Conservation (phyloP, 30 jellyfish, hydroid and myxozoan genomes). For the Catostylus mosaicus region DNA sequence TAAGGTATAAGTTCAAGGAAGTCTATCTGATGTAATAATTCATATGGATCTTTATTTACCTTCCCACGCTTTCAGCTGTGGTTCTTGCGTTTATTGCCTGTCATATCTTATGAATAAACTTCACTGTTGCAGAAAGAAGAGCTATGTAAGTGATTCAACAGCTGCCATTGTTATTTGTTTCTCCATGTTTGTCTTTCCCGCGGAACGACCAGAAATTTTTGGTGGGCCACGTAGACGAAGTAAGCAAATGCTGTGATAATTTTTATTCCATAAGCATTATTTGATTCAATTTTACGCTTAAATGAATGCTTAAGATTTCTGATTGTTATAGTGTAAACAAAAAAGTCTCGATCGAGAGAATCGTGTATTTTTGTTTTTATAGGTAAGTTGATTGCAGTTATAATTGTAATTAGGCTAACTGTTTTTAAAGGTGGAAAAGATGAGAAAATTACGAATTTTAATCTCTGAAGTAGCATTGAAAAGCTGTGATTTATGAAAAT, state of each 20-base stretch:
- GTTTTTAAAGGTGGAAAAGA: no score
- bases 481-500: no score
- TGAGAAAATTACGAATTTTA: no score
- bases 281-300: no score
- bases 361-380: no score
- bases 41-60: not conserved
- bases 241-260: constrained; percentile 11
- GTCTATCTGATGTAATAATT: no score
- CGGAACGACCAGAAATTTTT: constrained; percentile 54
- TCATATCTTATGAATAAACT: not conserved
- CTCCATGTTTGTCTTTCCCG: constrained; percentile 80
- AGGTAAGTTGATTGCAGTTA: no score
- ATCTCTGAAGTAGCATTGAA: no score
- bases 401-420: no score
- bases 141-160: constrained; percentile 87
- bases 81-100: not conserved
- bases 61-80: not conserved
- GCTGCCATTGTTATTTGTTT: constrained; percentile 64
- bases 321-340: not conserved
- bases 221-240: constrained; percentile 63
- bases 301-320: no score
- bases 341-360: not conserved
- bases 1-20: no score
- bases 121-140: constrained; percentile 33
- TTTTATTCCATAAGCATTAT: no score